A percentile compares a stretch with the other conserved stretches of the same genome.
These are phyloP conservation scores for Daboia siamensis DNA, from an alignment of 2,113 vertebrate genomes.

Conservation along the genomic window DNA sequence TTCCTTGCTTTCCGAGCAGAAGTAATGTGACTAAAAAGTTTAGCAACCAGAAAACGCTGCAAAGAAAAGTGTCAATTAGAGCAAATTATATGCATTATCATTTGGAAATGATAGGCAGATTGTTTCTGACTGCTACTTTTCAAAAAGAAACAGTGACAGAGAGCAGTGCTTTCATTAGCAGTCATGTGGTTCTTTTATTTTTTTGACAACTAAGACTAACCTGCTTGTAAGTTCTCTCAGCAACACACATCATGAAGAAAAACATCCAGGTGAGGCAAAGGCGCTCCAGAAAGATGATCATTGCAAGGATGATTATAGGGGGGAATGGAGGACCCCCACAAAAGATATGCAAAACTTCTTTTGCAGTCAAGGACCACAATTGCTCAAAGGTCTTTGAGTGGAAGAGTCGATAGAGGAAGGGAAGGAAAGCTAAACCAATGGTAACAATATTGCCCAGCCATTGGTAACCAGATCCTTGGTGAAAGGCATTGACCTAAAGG, in stretches of 20 bases:
- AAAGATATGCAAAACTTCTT: slow-evolving; percentile 75
- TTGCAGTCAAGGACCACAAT: slow-evolving; percentile 69
- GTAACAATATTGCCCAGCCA: slow-evolving; percentile 86
- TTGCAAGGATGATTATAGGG: slow-evolving; percentile 69
- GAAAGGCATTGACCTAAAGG: slow-evolving; percentile 86
- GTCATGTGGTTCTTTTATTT: neutral
- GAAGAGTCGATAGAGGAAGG: slow-evolving; percentile 84
- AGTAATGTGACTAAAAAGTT: slow-evolving; percentile 95
- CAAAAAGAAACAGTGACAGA: neutral
- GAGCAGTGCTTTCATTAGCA: neutral
- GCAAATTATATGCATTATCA: neutral
- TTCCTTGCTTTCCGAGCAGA: slow-evolving; percentile 97
- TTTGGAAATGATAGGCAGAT: neutral
- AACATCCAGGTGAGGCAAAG: slow-evolving; percentile 90
- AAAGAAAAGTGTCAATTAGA: slow-evolving; percentile 2
- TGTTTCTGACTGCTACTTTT: neutral
- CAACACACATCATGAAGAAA: slow-evolving; percentile 99
- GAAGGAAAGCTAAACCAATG: slow-evolving; percentile 79
- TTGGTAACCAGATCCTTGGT: slow-evolving; percentile 91
- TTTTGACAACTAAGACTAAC: slow-evolving; percentile 61
- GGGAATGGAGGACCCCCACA: slow-evolving; percentile 71
- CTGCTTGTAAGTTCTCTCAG: slow-evolving; percentile 97
- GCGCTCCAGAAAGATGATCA: slow-evolving; percentile 85
- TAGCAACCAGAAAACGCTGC: slow-evolving; percentile 94
- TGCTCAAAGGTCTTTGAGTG: slow-evolving; percentile 75